Evolutionary conservation across 2,113 vertebrate species (phyloP).

Genomic region (Rhodinocichla rosea): DNA sequence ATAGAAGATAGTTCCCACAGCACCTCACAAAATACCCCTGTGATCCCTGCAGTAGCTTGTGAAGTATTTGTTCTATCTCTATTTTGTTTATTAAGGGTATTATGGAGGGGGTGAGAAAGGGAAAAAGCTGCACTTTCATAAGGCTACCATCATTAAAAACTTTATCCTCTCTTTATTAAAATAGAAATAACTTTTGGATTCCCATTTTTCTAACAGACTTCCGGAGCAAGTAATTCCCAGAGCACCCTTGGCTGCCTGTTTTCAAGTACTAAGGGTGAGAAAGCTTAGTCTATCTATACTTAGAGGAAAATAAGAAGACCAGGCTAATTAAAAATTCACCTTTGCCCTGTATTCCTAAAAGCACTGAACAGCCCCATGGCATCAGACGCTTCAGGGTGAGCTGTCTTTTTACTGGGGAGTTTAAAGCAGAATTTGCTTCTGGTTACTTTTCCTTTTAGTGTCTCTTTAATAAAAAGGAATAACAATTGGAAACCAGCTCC

Average conservation of each 20-base stretch:
- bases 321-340: slow-evolving; percentile 16
- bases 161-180: slow-evolving; percentile 16
- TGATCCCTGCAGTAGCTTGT: neutral
- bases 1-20: neutral
- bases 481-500: neutral
- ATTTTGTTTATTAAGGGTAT: neutral
- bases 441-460: neutral
- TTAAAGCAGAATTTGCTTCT: neutral
- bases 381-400: neutral
- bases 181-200: neutral
- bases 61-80: neutral
- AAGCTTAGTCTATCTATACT: neutral
- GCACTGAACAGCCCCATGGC: neutral
- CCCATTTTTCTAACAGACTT: neutral
- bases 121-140: neutral
- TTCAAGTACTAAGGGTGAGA: neutral
- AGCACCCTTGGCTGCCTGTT: neutral
- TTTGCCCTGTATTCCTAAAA: slow-evolving; percentile 5
- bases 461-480: neutral
- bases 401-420: neutral
- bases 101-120: neutral
- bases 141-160: neutral
- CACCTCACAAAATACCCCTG: neutral
- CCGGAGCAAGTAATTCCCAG: neutral
- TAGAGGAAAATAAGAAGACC: neutral